Percentiles rank a stretch among this genome's conserved stretches.
phyloP scores from a whole-genome alignment of 2,888 invertebrate genomes.

The Zeuzera pyrina region DNA sequence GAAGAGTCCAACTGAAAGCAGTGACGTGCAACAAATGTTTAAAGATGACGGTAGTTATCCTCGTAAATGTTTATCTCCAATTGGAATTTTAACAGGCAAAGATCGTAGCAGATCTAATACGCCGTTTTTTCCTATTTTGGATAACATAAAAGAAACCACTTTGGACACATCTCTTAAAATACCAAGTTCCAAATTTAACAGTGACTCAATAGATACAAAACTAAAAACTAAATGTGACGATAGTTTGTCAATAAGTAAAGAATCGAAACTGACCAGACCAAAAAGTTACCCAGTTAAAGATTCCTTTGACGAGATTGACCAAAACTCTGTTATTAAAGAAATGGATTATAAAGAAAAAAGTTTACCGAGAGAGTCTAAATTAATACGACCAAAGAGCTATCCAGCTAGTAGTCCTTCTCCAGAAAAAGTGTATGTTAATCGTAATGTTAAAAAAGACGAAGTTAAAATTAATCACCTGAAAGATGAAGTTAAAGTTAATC shows the following conservation, averaged over 20 bases:
- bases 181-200: constrained; percentile 22
- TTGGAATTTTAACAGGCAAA: constrained; percentile 35
- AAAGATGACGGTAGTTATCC: constrained; percentile 30
- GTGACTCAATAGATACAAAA: constrained; percentile 22
- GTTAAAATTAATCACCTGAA: constrained; percentile 28
- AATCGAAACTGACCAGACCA: constrained; percentile 63
- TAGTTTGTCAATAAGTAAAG: constrained; percentile 36
- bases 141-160: constrained; percentile 60
- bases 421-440: constrained; percentile 47
- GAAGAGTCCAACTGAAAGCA: constrained; percentile 32
- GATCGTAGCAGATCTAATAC: constrained; percentile 63
- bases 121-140: constrained; percentile 65
- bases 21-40: constrained; percentile 25
- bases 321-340: constrained; percentile 31
- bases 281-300: constrained; percentile 74
- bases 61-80: constrained; percentile 52
- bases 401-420: constrained; percentile 64
- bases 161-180: constrained; percentile 29
- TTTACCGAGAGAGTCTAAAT: constrained; percentile 46
- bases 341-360: constrained; percentile 30
- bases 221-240: constrained; percentile 34
- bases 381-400: constrained; percentile 75
- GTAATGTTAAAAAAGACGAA: constrained; percentile 37
- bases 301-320: constrained; percentile 34
- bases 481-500: constrained; percentile 10